Evolutionary conservation across 2,888 invertebrate genomes (phyloP).

Genomic region (Eulithis testata): DNA sequence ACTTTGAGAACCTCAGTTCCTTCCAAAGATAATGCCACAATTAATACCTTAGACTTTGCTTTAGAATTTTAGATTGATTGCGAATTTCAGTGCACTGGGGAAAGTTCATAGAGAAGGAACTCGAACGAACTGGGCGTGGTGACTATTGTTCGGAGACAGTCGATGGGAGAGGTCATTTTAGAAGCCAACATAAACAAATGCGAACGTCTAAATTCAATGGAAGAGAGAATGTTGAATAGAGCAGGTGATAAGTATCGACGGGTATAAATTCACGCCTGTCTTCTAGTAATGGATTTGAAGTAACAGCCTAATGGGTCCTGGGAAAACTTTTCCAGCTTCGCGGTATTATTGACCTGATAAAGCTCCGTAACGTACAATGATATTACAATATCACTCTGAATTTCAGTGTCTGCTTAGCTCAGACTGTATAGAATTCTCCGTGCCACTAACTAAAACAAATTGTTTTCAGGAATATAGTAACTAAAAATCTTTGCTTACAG

Average conservation of each 20-base stretch:
- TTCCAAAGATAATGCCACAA: slow-evolving; percentile 13
- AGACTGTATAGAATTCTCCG: too few species aligned
- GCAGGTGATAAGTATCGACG: slow-evolving; percentile 19
- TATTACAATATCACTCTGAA: not conserved
- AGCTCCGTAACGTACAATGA: too few species aligned
- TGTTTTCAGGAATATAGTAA: too few species aligned
- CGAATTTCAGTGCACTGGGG: slow-evolving; percentile 21
- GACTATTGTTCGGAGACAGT: slow-evolving; percentile 24
- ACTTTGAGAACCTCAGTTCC: slow-evolving; percentile 23
- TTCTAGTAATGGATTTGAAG: not conserved
- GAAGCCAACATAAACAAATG: slow-evolving; percentile 33
- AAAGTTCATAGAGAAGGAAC: slow-evolving; percentile 25
- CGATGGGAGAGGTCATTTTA: slow-evolving; percentile 30
- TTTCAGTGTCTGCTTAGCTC: too few species aligned
- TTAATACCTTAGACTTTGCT: slow-evolving; percentile 15
- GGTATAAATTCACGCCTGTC: slow-evolving; percentile 22
- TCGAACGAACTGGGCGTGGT: slow-evolving; percentile 23
- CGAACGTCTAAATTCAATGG: slow-evolving; percentile 30
- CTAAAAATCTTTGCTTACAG: too few species aligned
- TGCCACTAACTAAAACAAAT: too few species aligned
- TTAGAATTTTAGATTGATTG: slow-evolving; percentile 28
- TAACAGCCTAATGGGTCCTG: not conserved
- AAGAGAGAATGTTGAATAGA: slow-evolving; percentile 25
- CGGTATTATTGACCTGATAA: too few species aligned
- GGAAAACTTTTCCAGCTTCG: not conserved